These are phyloP conservation scores for Trogon melanurus DNA, from an alignment of 2,113 vertebrate species.

Conservation along the genomic window DNA sequence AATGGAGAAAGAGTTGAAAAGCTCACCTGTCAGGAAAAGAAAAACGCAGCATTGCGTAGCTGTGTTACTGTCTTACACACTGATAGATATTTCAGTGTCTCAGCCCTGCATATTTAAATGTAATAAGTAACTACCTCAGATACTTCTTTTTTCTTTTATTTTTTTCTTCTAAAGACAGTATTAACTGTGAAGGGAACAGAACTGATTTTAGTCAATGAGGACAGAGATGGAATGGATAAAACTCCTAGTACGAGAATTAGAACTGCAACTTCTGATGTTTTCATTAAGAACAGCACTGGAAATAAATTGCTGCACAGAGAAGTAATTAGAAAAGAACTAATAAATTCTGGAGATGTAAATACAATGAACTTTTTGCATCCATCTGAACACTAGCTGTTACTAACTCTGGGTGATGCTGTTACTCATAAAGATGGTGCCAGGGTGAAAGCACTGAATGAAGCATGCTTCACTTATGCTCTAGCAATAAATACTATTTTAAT, in stretches of 20 bases:
- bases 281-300: neutral
- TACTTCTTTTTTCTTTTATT: neutral
- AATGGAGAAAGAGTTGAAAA: neutral
- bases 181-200: neutral
- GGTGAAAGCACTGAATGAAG: neutral
- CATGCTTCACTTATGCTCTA: neutral
- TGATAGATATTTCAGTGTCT: neutral
- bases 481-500: neutral
- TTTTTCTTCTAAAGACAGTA: neutral
- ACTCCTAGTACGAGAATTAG: neutral
- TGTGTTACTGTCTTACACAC: neutral
- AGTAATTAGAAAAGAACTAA: constrained; percentile 31
- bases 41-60: neutral
- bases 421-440: neutral
- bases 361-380: neutral
- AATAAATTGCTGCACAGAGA: neutral
- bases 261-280: neutral
- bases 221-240: neutral
- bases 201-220: neutral
- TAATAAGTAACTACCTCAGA: neutral
- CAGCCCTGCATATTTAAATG: neutral
- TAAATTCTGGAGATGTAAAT: constrained; percentile 14
- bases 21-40: neutral
- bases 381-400: neutral
- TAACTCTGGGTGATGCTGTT: neutral